Evolutionary conservation across 1,140 invertebrate species (phyloP).

Genomic region (Pissodes strobi): DNA sequence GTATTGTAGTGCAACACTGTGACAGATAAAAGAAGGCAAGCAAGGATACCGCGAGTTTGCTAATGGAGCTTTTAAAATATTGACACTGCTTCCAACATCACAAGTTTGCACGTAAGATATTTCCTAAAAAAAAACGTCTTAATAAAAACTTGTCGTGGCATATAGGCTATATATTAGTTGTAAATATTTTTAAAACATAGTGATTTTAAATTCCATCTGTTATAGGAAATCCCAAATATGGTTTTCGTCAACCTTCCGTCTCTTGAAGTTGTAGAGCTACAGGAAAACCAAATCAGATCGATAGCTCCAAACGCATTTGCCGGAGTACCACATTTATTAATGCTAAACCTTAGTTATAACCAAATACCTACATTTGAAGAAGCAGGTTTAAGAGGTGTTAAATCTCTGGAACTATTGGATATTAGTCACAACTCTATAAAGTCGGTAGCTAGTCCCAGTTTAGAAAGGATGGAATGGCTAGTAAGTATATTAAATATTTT

Average conservation of each 20-base stretch:
- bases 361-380: conserved; percentile 71
- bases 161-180: too few species aligned
- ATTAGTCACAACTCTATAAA: conserved; percentile 77
- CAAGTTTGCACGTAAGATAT: too few species aligned
- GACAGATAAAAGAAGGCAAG: too few species aligned
- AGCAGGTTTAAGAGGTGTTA: conserved; percentile 70
- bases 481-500: conserved; percentile 51
- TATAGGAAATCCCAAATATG: conserved; percentile 66
- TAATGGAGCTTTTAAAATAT: too few species aligned
- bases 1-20: too few species aligned
- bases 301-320: conserved; percentile 78
- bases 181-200: not conserved
- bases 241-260: conserved; percentile 77
- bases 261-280: conserved; percentile 75
- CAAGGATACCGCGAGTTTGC: too few species aligned
- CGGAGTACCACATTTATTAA: conserved; percentile 74
- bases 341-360: conserved; percentile 83
- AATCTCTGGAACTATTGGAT: conserved; percentile 80
- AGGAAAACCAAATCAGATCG: conserved; percentile 72
- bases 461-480: conserved; percentile 76
- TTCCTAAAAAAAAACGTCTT: too few species aligned
- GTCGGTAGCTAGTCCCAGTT: conserved; percentile 66
- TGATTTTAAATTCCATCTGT: not conserved
- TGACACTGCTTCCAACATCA: too few species aligned
- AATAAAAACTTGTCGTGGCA: too few species aligned